Base-by-base conservation (phyloP, 2,888 invertebrate species). In the Ligdia adustata region DNA sequence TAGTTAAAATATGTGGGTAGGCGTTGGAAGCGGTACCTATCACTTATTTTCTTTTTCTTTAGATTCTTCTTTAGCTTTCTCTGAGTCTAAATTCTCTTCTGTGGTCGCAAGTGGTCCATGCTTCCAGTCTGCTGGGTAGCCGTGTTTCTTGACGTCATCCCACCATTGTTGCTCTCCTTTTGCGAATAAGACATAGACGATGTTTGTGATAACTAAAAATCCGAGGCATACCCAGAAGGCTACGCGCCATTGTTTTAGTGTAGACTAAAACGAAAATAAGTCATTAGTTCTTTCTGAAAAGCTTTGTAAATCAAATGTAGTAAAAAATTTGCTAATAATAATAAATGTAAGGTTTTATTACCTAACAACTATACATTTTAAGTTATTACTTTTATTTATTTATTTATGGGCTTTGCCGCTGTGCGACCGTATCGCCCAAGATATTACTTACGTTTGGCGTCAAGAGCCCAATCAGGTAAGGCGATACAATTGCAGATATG, bases 191-290 rank as follows among this genome's bases (percentile, higher is more conserved):
- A 94, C 62, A 75, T 94, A 97, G 4, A 95, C 67, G 0, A 94
- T 24, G 66, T 95, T 95, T 1, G 95, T 94, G 0, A 92, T 49
- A 0, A 92, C 76, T 50, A 96, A 91, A 2, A 96, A 92, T 0
- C 70, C 93, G 4, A 95, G 91, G 27, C 95, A 93, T 20, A 96
- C 93, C 95, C 96, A 96, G 75, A 96, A 96, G 0, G 96, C 96
- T 0, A 91, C 66, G 12, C 94, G 91, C 97, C 97, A 97, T 83
- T 96, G 92, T 11, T 78, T 74, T 4, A 94, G 64, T 0, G 92
- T 90, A 32, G 93, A 91, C 93, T 93, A n/a, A n/a, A n/a, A n/a
- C n/a, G n/a, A n/a, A n/a, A n/a, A n/a, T n/a, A n/a, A n/a, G n/a
- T n/a, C n/a, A n/a, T n/a, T n/a, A n/a, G n/a, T n/a, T n/a, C n/a